phyloP scores from a whole-genome alignment of 2,797 vertebrate species.

The Anolis apletophallus region DNA sequence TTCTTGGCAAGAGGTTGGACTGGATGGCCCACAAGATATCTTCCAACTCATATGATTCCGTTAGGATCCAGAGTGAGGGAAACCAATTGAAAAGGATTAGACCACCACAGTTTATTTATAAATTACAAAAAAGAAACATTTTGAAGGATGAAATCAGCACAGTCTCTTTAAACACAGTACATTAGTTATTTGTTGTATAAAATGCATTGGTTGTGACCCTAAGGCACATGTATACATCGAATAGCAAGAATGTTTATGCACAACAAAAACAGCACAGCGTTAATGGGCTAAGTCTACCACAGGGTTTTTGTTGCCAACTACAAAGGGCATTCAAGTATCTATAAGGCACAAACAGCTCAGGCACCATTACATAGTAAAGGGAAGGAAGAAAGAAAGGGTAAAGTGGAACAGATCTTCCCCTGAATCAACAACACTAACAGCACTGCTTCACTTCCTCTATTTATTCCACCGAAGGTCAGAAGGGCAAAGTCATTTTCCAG shows the following conservation, averaged over 20 bases:
- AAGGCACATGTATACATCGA: slow-evolving; percentile 47
- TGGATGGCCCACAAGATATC: too few species aligned
- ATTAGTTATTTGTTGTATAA: slow-evolving; percentile 63
- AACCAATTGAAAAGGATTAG: slow-evolving; percentile 13
- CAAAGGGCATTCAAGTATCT: neutral
- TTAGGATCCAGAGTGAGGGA: slow-evolving; percentile 16
- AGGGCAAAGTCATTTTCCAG: neutral
- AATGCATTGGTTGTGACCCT: slow-evolving; percentile 39
- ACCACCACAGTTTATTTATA: neutral
- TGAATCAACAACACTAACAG: slow-evolving; percentile 8
- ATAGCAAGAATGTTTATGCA: slow-evolving; percentile 38
- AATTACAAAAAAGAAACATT: neutral
- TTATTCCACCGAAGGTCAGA: slow-evolving; percentile 6
- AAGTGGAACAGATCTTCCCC: rapidly evolving
- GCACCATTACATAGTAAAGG: neutral
- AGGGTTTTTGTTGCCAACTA: rapidly evolving
- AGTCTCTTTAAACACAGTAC: slow-evolving; percentile 37
- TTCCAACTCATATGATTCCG: neutral
- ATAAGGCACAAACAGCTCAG: slow-evolving; percentile 12
- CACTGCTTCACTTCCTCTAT: slow-evolving; percentile 21
- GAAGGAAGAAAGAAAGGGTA: neutral
- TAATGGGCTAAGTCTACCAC: rapidly evolving
- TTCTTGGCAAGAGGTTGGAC: too few species aligned
- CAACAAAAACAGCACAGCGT: slow-evolving; percentile 40
- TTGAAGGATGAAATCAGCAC: slow-evolving; percentile 40